Base-by-base conservation (phyloP, 2,797 vertebrate species). In the Halcyon chelicuti region DNA sequence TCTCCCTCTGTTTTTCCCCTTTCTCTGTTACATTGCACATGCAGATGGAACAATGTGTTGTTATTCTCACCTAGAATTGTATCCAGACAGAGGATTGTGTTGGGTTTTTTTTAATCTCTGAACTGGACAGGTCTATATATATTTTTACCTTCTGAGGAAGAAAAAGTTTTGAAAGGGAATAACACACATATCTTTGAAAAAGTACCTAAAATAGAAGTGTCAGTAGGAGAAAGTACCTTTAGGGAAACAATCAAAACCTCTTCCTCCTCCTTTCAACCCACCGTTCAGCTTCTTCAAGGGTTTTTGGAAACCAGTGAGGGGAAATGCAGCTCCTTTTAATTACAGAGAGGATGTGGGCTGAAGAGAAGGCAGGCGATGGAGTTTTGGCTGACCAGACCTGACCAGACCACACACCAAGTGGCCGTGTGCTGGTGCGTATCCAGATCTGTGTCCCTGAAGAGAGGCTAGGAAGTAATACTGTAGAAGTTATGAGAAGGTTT, bases 291-390 rank as follows among this genome's bases (percentile, higher is more conserved):
- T 52, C 61, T 81, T 33, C 52, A 20, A 63, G 74, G 46, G 19
- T 28, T 52, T 61, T 42, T 52, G 78, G 49, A 66, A 77, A 60
- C 20, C 74, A 61, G 26, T 0, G 25, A 65, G 57, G 78, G 90
- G 78, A 80, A 71, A 71, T n/a, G 87, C 87, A 89, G 71, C 89
- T 93, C 61, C 52, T n/a, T 63, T 65, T 75, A n/a, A 54, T 92
- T 49, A 44, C 10, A 22, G 61, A 37, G 55, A 94, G 87, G 90
- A 88, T 54, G 86, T 94, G 95, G 93, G 86, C 76, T 75, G 86
- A 29, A n/a, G 55, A 80, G 58, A 54, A 49, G 37, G 55, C n/a
- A 51, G 70, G 51, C 25, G 1, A 3, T 75, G 77, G 61, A 67
- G 49, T 37, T 71, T 25, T 57, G 74, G 61, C 82, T 78, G 81